Conservation (phyloP, 2,797 vertebrate species). For the Poecilia wingei region DNA sequence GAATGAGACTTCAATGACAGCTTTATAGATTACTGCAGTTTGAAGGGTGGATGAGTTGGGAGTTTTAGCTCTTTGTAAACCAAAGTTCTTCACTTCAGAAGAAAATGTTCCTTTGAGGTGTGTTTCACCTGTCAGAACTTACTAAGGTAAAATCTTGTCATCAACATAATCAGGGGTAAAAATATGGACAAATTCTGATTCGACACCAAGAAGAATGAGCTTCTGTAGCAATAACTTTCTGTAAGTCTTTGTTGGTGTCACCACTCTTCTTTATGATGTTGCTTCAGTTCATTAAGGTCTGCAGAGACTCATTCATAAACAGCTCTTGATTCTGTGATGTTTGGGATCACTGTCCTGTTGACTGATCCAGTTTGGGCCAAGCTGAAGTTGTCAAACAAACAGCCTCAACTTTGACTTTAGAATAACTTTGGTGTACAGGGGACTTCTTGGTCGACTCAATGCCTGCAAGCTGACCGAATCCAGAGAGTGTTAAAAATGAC, state of each 20-base stretch:
- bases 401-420: neutral
- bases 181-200: neutral
- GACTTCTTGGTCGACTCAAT: neutral
- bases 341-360: neutral
- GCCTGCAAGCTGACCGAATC: neutral
- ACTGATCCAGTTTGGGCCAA: neutral
- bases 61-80: neutral
- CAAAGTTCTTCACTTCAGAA: neutral
- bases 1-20: constrained; percentile 40
- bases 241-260: neutral
- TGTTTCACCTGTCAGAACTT: neutral
- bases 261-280: neutral
- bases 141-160: neutral
- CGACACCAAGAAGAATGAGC: neutral
- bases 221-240: neutral
- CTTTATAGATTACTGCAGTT: constrained; percentile 20
- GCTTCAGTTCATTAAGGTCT: neutral
- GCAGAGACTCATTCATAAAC: neutral
- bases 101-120: neutral
- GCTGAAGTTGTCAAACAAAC: neutral
- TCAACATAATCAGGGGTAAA: neutral
- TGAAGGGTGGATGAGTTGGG: constrained; percentile 9
- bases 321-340: neutral
- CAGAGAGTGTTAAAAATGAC: neutral
- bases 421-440: neutral